Percentiles rank a stretch among this genome's conserved stretches.
Evolutionary conservation across 2,888 invertebrate genomes (phyloP).

Genomic region (Cataglyphis cursor): DNA sequence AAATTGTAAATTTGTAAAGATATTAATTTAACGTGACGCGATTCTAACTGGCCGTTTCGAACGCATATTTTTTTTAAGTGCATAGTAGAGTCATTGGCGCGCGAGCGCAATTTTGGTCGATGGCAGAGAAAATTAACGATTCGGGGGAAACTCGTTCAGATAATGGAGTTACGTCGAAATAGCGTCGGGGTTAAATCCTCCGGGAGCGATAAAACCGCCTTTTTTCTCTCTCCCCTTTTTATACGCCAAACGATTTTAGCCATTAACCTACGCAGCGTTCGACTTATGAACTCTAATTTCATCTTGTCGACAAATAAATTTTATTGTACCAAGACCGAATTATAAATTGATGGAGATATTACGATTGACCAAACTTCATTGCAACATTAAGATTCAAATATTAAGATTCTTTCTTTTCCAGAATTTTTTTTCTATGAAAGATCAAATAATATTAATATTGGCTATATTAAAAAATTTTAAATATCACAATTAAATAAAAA

Average conservation of each 20-base stretch:
- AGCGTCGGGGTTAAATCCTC: constrained; percentile 66
- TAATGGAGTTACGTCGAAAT: constrained; percentile 73
- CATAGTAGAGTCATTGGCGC: constrained; percentile 31
- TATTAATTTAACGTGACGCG: neutral
- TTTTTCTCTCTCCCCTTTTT: constrained; percentile 38
- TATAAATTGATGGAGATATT: constrained; percentile 60
- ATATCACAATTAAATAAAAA: neutral
- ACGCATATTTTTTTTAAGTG: constrained; percentile 23
- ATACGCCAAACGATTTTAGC: constrained; percentile 65
- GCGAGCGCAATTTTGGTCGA: constrained; percentile 63
- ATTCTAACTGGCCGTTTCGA: neutral
- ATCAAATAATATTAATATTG: neutral
- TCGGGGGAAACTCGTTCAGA: constrained; percentile 64
- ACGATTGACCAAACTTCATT: constrained; percentile 20
- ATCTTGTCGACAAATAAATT: constrained; percentile 64
- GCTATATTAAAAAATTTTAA: neutral
- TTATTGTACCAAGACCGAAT: constrained; percentile 48
- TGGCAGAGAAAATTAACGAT: constrained; percentile 63
- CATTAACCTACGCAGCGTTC: constrained; percentile 60
- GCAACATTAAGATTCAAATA: neutral
- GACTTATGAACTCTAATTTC: constrained; percentile 65
- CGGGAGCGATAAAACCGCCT: constrained; percentile 62
- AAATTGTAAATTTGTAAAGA: neutral
- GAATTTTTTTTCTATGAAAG: neutral
- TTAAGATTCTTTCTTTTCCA: neutral